A percentile compares a stretch with the other conserved stretches of the same genome.
phyloP scores from a whole-genome alignment of 2,888 invertebrate genomes.

The Phaonia tiefii region DNA sequence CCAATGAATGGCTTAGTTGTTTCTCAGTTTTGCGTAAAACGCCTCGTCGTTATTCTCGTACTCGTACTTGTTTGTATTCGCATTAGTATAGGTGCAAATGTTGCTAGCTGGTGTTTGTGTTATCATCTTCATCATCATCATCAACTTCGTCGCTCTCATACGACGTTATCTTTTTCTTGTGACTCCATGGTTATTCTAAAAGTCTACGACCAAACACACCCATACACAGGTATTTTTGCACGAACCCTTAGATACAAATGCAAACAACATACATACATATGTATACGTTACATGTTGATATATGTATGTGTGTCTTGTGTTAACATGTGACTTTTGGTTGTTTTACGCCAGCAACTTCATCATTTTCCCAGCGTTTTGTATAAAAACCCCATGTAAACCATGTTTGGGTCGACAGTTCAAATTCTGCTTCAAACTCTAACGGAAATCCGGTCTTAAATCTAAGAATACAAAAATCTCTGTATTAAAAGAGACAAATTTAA shows the following conservation, averaged over 20 bases:
- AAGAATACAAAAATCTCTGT: not conserved
- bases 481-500: not conserved
- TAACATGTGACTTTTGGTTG: conserved; percentile 62
- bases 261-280: not conserved
- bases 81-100: conserved; percentile 5
- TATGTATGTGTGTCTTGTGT: conserved; percentile 33
- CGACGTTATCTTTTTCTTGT: conserved; percentile 40
- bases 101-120: not conserved
- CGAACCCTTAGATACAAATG: conserved; percentile 13
- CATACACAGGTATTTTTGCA: conserved; percentile 28
- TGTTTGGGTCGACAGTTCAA: conserved; percentile 68
- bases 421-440: conserved; percentile 53
- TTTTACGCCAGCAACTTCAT: conserved; percentile 40
- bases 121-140: conserved; percentile 44
- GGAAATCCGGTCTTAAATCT: conserved; percentile 48
- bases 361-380: conserved; percentile 68
- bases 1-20: conserved; percentile 47
- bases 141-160: conserved; percentile 29
- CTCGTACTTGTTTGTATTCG: too few species aligned
- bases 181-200: conserved; percentile 37
- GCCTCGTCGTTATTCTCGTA: conserved; percentile 35
- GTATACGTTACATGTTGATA: conserved; percentile 23
- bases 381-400: conserved; percentile 75
- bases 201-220: conserved; percentile 28
- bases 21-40: conserved; percentile 51